Base-by-base conservation (phyloP, 1,140 invertebrate species). In the Leptoteleia sp. region DNA sequence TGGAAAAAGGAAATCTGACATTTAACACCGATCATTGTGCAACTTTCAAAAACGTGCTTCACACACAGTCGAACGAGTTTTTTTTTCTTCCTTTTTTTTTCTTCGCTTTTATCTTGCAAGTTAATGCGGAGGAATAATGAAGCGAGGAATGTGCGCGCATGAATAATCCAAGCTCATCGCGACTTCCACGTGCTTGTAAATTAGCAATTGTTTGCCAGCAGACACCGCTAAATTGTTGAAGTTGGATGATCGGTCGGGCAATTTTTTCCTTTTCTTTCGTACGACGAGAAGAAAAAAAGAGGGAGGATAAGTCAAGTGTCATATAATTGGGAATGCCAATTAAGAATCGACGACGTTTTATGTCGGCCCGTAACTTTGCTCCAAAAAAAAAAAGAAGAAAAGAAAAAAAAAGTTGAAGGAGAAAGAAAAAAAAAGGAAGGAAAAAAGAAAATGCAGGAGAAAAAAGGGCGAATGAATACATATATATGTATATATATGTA, bases 391-490 rank as follows among this genome's bases (percentile, higher is more conserved):
- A n/a, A n/a, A n/a, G n/a, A n/a, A n/a, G n/a, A n/a, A n/a, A n/a
- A n/a, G n/a, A n/a, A n/a, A n/a, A n/a, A 45, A 57, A 29, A 15
- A 38, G 3, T 9, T 1, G 38, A n/a, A n/a, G n/a, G n/a, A n/a
- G n/a, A n/a, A n/a, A n/a, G n/a, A n/a, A n/a, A n/a, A n/a, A n/a
- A n/a, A n/a, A n/a, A n/a, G n/a, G n/a, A n/a, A n/a, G n/a, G n/a
- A n/a, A n/a, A n/a, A n/a, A n/a, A n/a, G n/a, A n/a, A n/a, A n/a
- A n/a, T n/a, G n/a, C n/a, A n/a, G n/a, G n/a, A n/a, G n/a, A n/a
- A 25, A 73, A 73, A 67, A 72, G 52, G 1, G 13, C 29, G 47
- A 70, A 70, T 75, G 52, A 67, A 73, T 64, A 75, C 75, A 75
- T n/a, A n/a, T n/a, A n/a, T n/a, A n/a, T n/a, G n/a, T n/a, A n/a